These are phyloP conservation scores for Cyphomyrus discorhynchus DNA, from an alignment of 2,113 vertebrate species.

Conservation along the genomic window DNA sequence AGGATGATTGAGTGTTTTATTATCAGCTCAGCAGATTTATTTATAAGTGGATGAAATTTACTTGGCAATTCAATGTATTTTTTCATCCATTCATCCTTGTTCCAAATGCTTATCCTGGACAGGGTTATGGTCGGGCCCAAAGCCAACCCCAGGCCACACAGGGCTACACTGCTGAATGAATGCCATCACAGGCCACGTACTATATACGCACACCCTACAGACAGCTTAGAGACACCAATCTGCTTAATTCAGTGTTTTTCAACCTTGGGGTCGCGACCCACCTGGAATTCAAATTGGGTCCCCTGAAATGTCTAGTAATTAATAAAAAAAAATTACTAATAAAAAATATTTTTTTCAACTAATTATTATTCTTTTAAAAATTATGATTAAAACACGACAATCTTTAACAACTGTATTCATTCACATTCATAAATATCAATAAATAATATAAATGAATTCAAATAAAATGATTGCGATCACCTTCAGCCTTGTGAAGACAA, in stretches of 20 bases:
- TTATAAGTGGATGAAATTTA: background rate
- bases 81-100: background rate
- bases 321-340: too few species aligned
- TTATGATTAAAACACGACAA: too few species aligned
- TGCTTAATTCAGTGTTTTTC: background rate
- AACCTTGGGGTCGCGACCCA: too few species aligned
- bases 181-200: background rate
- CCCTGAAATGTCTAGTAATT: too few species aligned
- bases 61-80: background rate
- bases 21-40: background rate
- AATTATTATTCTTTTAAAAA: too few species aligned
- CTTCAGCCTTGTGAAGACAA: too few species aligned
- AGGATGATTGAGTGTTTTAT: background rate
- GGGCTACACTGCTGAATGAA: background rate
- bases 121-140: background rate
- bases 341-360: too few species aligned
- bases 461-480: too few species aligned
- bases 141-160: background rate
- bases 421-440: too few species aligned
- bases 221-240: background rate
- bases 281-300: too few species aligned
- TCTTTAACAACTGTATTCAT: too few species aligned
- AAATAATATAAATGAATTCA: too few species aligned
- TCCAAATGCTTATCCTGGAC: background rate
- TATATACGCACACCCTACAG: background rate